Percentiles rank a stretch among this genome's conserved stretches.
Conservation (phyloP, 2,113 vertebrate species). For the Chascanopsetta lugubris region DNA sequence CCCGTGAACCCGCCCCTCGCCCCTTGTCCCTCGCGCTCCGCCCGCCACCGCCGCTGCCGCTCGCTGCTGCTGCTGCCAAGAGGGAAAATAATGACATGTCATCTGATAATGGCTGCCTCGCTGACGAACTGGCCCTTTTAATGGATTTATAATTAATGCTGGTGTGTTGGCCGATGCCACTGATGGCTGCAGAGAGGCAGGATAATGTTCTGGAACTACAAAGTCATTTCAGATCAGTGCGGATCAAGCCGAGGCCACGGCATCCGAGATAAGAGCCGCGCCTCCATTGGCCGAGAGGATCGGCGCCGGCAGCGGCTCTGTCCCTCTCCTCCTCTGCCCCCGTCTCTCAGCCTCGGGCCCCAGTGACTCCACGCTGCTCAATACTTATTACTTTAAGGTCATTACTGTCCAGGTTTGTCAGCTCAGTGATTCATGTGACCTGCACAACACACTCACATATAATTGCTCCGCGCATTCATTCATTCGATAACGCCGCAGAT, state of each 20-base stretch:
- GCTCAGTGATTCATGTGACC: conserved; percentile 48
- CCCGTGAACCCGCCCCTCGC: conserved; percentile 56
- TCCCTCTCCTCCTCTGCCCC: conserved; percentile 31
- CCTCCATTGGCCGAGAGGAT: conserved; percentile 67
- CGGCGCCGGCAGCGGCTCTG: conserved; percentile 45
- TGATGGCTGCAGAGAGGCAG: conserved; percentile 59
- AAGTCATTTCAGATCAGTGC: conserved; percentile 66
- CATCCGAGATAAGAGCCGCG: conserved; percentile 68
- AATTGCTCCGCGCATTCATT: conserved; percentile 5
- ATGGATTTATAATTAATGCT: conserved; percentile 80
- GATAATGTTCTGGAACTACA: conserved; percentile 69
- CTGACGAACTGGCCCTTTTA: conserved; percentile 74
- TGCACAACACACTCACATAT: conserved; percentile 31
- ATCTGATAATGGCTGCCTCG: conserved; percentile 75
- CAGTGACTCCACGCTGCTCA: conserved; percentile 45
- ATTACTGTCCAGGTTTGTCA: conserved; percentile 45
- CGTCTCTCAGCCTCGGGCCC: conserved; percentile 22
- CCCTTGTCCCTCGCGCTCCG: conserved; percentile 33
- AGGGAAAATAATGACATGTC: conserved; percentile 63
- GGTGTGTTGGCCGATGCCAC: conserved; percentile 59
- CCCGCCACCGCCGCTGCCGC: conserved; percentile 43
- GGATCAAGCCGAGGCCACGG: conserved; percentile 52
- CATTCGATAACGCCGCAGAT: conserved; percentile 23
- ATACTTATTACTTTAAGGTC: conserved; percentile 51
- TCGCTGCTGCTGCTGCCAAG: conserved; percentile 47